A percentile compares a stretch with the other conserved stretches of the same genome.
Conservation (phyloP, 2,888 invertebrate genomes). For the Helleia helle region DNA sequence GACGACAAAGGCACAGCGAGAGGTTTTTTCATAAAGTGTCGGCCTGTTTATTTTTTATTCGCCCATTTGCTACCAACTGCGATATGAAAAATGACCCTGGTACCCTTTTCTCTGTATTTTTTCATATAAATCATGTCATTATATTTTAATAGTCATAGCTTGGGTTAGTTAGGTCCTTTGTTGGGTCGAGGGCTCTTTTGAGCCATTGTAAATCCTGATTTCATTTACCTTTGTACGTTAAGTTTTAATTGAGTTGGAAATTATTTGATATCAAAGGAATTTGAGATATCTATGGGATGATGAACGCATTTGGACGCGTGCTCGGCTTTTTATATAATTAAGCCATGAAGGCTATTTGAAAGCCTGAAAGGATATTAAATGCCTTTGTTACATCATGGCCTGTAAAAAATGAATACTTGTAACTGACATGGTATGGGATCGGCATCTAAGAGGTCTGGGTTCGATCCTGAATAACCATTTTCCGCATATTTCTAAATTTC, state of each 20-base stretch:
- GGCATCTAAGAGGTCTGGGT: no score
- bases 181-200: conserved; percentile 61
- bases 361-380: no score
- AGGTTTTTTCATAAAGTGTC: conserved; percentile 72
- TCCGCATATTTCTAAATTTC: no score
- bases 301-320: background rate
- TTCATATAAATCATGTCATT: conserved; percentile 72
- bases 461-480: no score
- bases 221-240: conserved; percentile 70
- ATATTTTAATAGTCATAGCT: conserved; percentile 71
- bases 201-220: conserved; percentile 69
- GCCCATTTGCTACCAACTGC: conserved; percentile 74
- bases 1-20: conserved; percentile 67
- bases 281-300: no score
- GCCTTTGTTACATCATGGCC: no score
- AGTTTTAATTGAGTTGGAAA: conserved; percentile 68
- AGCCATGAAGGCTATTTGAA: no score
- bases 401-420: no score
- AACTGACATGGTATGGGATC: no score
- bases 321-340: background rate
- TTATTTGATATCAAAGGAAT: no score
- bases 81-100: conserved; percentile 72
- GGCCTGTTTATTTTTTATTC: conserved; percentile 71
- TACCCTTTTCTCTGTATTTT: conserved; percentile 68
- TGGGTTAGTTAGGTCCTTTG: conserved; percentile 69